Conservation (phyloP, 2,113 vertebrate species). For the Arothron firmamentum region DNA sequence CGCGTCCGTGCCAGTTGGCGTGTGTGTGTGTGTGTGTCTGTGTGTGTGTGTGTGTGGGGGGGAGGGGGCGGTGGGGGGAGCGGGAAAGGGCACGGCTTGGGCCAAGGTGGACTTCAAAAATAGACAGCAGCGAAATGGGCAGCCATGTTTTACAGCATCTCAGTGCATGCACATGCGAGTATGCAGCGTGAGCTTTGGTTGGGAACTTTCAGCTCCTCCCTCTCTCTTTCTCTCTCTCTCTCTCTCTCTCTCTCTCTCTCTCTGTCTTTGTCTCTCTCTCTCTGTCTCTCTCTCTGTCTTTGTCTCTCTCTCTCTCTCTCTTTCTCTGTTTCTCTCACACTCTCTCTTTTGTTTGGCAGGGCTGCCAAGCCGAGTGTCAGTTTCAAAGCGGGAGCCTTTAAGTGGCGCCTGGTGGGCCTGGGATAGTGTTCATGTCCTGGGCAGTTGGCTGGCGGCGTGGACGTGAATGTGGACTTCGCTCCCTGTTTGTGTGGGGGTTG, state of each 20-base stretch:
- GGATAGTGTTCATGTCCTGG: slow-evolving; percentile 63
- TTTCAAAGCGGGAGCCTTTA: slow-evolving; percentile 70
- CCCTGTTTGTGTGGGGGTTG: slow-evolving; percentile 30
- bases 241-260: slow-evolving; percentile 3
- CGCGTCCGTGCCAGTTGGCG: slow-evolving; percentile 20
- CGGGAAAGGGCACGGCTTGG: slow-evolving; percentile 7
- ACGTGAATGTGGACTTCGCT: slow-evolving; percentile 31
- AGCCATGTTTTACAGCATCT: slow-evolving; percentile 13
- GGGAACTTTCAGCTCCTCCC: slow-evolving; percentile 16
- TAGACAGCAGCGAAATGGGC: slow-evolving; percentile 31
- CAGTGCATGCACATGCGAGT: neutral
- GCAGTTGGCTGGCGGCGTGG: slow-evolving; percentile 57
- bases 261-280: slow-evolving; percentile 24
- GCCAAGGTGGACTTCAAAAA: slow-evolving; percentile 33
- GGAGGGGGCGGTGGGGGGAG: slow-evolving; percentile 6
- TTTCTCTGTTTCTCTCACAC: neutral
- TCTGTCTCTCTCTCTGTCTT: slow-evolving; percentile 14
- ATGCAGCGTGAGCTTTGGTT: slow-evolving; percentile 35
- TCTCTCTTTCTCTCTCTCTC: neutral
- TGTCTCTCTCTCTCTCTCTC: slow-evolving; percentile 12
- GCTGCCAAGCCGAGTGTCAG: slow-evolving; percentile 64
- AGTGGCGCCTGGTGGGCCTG: slow-evolving; percentile 62
- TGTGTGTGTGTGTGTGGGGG: too few species aligned
- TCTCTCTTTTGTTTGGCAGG: slow-evolving; percentile 50
- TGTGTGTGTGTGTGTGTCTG: too few species aligned